These are phyloP conservation scores for Watsonalla cultraria DNA, from an alignment of 2,888 invertebrate species.

Conservation along the genomic window DNA sequence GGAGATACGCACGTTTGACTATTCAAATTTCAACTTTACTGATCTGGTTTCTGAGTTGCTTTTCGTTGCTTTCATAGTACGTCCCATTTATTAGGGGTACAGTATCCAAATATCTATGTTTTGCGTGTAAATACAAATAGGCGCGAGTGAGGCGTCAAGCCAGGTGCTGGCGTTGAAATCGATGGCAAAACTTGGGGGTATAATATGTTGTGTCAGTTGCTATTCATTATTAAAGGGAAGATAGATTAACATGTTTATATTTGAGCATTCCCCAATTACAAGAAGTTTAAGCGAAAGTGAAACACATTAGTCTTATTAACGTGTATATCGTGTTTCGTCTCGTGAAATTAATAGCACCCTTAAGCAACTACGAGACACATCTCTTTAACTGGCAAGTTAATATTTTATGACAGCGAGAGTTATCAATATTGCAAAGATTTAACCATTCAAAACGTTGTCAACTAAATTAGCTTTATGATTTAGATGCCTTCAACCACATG, in stretches of 20 bases:
- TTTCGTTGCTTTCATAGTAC: conserved; percentile 25
- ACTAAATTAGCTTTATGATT: no score
- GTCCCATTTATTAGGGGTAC: conserved; percentile 49
- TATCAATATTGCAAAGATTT: no score
- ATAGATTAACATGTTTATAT: conserved; percentile 31
- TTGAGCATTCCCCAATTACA: conserved; percentile 38
- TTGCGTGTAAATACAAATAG: conserved; percentile 76
- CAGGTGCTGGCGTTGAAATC: conserved; percentile 68
- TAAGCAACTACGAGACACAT: neutral
- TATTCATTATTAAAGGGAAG: conserved; percentile 56
- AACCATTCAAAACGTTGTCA: no score
- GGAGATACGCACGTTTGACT: conserved; percentile 35
- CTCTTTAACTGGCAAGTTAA: no score
- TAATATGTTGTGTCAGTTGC: conserved; percentile 72
- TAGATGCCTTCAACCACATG: no score
- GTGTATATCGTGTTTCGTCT: conserved; percentile 29
- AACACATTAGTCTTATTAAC: conserved; percentile 42
- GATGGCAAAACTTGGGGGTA: conserved; percentile 62
- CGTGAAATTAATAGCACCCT: neutral
- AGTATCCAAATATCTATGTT: conserved; percentile 72
- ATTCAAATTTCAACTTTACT: conserved; percentile 31
- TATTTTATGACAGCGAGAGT: no score
- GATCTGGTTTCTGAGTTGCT: conserved; percentile 22
- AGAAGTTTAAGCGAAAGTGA: conserved; percentile 38
- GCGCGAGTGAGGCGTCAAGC: conserved; percentile 66